These are phyloP conservation scores for Machimus atricapillus DNA, from an alignment of 2,888 invertebrate species.

Conservation along the genomic window DNA sequence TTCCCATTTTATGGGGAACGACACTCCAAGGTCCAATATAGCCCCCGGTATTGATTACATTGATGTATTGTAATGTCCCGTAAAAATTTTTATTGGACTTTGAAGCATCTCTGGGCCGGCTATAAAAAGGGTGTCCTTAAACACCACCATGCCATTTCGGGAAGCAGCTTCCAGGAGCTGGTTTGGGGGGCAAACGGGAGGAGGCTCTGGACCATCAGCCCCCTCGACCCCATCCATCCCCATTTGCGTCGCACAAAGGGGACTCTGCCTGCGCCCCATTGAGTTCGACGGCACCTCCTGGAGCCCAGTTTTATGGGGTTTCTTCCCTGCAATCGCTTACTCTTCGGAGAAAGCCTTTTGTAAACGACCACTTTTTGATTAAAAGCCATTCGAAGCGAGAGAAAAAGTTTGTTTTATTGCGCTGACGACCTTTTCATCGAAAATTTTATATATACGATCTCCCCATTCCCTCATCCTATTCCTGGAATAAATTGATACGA, in stretches of 20 bases:
- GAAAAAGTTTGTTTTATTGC: conserved; percentile 37
- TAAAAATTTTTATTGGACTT: conserved; percentile 45
- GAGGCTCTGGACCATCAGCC: background rate
- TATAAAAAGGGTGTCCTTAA: conserved; percentile 43
- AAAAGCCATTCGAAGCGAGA: conserved; percentile 24
- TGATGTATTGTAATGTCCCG: conserved; percentile 45
- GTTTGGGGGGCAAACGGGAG: background rate
- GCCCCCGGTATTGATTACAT: conserved; percentile 45
- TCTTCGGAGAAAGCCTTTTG: conserved; percentile 2
- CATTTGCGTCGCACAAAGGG: background rate
- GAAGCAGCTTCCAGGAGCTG: background rate
- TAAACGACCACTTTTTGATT: conserved; percentile 37
- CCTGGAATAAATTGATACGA: background rate
- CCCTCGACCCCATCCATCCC: background rate
- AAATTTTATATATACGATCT: conserved; percentile 3
- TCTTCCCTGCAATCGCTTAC: conserved; percentile 2
- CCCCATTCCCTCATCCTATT: background rate
- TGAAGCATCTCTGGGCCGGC: conserved; percentile 39
- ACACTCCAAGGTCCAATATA: conserved; percentile 45
- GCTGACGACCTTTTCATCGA: conserved; percentile 17
- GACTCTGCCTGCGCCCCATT: background rate
- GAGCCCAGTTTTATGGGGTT: conserved; percentile 22
- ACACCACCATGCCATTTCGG: conserved; percentile 1
- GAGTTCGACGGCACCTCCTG: background rate
- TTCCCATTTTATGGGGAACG: conserved; percentile 40